Evolutionary conservation across 2,888 invertebrate species (phyloP), one percentile per base, ranked within the genome.

Genomic region (Drosophila prolongata): DNA sequence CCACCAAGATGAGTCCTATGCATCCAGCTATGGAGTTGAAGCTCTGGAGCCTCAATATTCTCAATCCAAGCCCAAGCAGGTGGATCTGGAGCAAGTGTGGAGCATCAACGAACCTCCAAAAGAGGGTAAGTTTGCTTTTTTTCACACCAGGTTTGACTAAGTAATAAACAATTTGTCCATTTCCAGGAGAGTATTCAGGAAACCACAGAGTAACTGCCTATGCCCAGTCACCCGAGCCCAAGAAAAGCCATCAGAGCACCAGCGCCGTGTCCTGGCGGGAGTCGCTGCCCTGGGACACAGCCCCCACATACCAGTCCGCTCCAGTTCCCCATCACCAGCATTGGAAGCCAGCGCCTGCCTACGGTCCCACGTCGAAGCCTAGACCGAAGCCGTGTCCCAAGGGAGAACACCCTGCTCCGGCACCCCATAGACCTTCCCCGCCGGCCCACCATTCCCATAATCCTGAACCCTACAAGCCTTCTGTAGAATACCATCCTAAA

Each of bases 281-380:
- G 10, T 61, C 78, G 8, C 46, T 82, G 11, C 81, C 87, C 6
- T 82, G 85, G 87, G 85, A 84, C 27, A 19, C 43, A 10, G 50
- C 34, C 0, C 9, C 55, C 2, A 30, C 40, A 13, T 68, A 73
- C 30, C 65, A 79, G 14, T 37, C 76, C 11, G 49, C n/a, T 8
- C 40, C 71, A 34, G 49, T 53, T 2, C 34, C 42, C 9, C 19
- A 38, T 16, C 37, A 38, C 13, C 62, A 62, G 27, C 27, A 24
- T n/a, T 65, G 65, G 65, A 19, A 47, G 1, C 13, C 55, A 30
- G 46, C 37, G 2, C n/a, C 60, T 1, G 44, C 3, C 30, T 42
- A 66, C 16, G 42, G 14, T 14, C 34, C 58, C 10, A 47, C 6
- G 6, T 34, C 44, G 4, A 24, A 54, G 24, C 8, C 52, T 8